phyloP scores from a whole-genome alignment of 2,113 vertebrate species.

The Pipa parva region DNA sequence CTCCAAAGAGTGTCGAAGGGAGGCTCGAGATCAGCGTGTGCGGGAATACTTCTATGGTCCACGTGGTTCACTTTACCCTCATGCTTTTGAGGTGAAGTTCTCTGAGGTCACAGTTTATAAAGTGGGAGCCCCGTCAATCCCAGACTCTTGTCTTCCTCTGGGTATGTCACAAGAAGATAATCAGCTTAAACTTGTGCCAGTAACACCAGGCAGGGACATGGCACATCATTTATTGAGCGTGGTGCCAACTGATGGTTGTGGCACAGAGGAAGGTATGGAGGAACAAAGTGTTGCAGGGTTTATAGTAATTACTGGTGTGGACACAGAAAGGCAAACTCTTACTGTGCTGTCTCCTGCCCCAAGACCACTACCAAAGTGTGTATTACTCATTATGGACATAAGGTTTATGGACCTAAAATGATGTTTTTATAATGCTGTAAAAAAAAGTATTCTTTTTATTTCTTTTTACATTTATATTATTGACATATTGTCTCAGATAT shows the following conservation, averaged over 20 bases:
- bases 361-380: conserved; percentile 85
- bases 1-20: conserved; percentile 89
- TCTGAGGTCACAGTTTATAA: conserved; percentile 96
- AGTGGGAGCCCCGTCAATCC: conserved; percentile 93
- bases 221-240: conserved; percentile 94
- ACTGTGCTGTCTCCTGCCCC: conserved; percentile 90
- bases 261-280: conserved; percentile 70
- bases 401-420: conserved; percentile 94
- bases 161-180: conserved; percentile 98
- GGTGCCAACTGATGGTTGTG: conserved; percentile 74
- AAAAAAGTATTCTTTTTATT: too few relatives aligned
- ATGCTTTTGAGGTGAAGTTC: conserved; percentile 93
- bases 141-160: conserved; percentile 91
- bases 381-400: conserved; percentile 97
- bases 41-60: conserved; percentile 97
- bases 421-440: not conserved
- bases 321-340: conserved; percentile 87
- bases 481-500: too few relatives aligned
- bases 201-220: conserved; percentile 90
- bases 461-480: too few relatives aligned
- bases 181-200: conserved; percentile 92
- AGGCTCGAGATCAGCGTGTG: conserved; percentile 86
- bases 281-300: conserved; percentile 93
- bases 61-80: conserved; percentile 89
- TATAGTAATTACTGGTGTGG: conserved; percentile 90